Percentiles rank a stretch among this genome's conserved stretches.
Evolutionary conservation across 2,113 vertebrate species (phyloP).

Genomic region (Cololabis saira): DNA sequence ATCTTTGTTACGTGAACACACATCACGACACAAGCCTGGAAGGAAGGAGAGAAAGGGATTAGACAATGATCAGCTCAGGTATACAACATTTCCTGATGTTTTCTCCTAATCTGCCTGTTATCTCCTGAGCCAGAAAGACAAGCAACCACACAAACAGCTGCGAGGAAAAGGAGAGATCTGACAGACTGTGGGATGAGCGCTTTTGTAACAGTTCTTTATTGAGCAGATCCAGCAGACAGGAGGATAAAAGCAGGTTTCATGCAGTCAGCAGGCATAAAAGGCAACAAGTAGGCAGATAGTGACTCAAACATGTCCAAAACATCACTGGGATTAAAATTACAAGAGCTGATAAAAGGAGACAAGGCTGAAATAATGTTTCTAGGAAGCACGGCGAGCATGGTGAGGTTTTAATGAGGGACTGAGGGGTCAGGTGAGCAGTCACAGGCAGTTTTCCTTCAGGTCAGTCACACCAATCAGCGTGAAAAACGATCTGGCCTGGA

Average conservation of each 20-base stretch:
- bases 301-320: constrained; percentile 16
- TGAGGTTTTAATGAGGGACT: not conserved
- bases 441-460: too few species aligned
- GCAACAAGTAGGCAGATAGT: constrained; percentile 12
- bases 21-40: too few species aligned
- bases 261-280: constrained; percentile 10
- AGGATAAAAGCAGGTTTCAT: constrained; percentile 31
- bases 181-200: constrained; percentile 30
- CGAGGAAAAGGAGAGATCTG: constrained; percentile 11
- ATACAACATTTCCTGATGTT: not conserved
- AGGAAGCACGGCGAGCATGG: not conserved
- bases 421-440: too few species aligned
- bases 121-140: not conserved
- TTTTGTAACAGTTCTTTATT: not conserved
- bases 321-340: not conserved
- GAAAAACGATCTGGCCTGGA: too few species aligned
- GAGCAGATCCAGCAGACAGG: constrained; percentile 4
- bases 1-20: too few species aligned
- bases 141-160: constrained; percentile 2
- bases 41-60: too few species aligned
- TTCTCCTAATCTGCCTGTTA: not conserved
- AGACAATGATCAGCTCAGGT: too few species aligned
- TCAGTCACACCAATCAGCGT: too few species aligned
- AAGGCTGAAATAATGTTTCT: not conserved
- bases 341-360: not conserved